A percentile compares a stretch with the other conserved stretches of the same genome.
Evolutionary conservation across 2,888 invertebrate species (phyloP).

Genomic region (Stenurella melanura): DNA sequence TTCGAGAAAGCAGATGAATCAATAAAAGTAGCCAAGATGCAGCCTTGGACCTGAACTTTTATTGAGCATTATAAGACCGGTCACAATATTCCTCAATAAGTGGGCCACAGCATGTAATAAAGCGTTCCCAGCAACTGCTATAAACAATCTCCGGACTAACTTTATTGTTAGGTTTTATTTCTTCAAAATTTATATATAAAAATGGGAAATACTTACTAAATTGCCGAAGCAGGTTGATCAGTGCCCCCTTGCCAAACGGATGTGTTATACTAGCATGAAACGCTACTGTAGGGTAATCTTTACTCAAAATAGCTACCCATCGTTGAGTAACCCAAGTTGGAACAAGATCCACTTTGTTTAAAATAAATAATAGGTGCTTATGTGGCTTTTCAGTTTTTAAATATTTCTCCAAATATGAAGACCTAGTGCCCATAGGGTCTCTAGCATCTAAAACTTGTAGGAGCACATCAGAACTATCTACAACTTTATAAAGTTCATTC

Average conservation of each 20-base stretch:
- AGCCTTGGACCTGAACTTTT: too few relatives aligned
- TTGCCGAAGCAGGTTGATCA: constrained; percentile 96
- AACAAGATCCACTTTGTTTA: constrained; percentile 97
- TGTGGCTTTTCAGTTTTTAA: constrained; percentile 95
- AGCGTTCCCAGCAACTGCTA: too few relatives aligned
- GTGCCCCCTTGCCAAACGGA: constrained; percentile 98
- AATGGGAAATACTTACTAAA: constrained; percentile 76
- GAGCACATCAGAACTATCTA: constrained; percentile 98
- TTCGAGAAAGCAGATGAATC: too few relatives aligned
- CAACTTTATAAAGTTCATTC: constrained; percentile 99
- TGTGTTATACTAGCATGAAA: constrained; percentile 99
- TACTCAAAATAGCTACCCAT: constrained; percentile 96
- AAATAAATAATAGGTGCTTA: constrained; percentile 96
- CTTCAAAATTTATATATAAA: too few relatives aligned
- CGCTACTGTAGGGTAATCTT: constrained; percentile 97
- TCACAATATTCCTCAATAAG: too few relatives aligned
- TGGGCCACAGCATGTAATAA: too few relatives aligned
- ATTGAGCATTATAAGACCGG: too few relatives aligned
- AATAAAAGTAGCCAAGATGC: too few relatives aligned
- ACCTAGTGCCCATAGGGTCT: constrained; percentile 97
- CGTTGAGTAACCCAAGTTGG: constrained; percentile 99
- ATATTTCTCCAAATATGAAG: constrained; percentile 93
- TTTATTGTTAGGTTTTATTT: too few relatives aligned
- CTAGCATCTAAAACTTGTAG: constrained; percentile 97
- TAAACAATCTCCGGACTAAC: too few relatives aligned